A percentile compares a stretch with the other conserved stretches of the same genome.
phyloP scores from a whole-genome alignment of 2,113 vertebrate species.

The Clarias batrachus region DNA sequence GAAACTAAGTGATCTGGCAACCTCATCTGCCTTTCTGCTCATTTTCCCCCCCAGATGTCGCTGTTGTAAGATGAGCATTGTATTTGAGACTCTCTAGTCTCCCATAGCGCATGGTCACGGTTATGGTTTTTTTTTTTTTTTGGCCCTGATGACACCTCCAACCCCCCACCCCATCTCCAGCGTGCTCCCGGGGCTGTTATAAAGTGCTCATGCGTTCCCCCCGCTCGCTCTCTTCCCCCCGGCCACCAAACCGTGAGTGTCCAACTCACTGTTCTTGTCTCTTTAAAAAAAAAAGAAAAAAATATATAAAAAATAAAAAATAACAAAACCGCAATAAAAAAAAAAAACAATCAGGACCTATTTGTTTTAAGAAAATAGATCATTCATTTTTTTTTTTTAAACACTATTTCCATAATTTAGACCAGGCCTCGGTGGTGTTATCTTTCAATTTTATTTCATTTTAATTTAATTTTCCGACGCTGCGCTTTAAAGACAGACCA shows the following conservation, averaged over 20 bases:
- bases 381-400: background rate
- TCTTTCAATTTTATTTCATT: background rate
- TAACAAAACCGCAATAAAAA: conserved; percentile 68
- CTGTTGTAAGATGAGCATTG: conserved; percentile 63
- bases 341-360: conserved; percentile 57
- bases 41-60: conserved; percentile 68
- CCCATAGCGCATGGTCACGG: conserved; percentile 61
- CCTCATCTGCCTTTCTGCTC: background rate
- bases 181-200: conserved; percentile 73
- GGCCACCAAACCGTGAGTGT: conserved; percentile 77
- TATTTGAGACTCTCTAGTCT: conserved; percentile 60
- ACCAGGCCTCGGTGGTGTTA: background rate
- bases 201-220: conserved; percentile 71
- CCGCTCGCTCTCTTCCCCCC: conserved; percentile 75
- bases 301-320: conserved; percentile 57
- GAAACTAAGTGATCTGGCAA: background rate
- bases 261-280: conserved; percentile 74
- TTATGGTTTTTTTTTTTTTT: conserved; percentile 28
- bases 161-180: conserved; percentile 20
- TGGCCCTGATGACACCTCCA: background rate
- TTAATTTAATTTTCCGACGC: background rate
- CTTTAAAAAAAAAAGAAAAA: conserved; percentile 68
- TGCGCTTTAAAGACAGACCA: conserved; percentile 11
- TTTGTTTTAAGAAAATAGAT: conserved; percentile 14
- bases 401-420: background rate